A percentile compares a stretch with the other conserved stretches of the same genome.
Conservation (phyloP, 2,113 vertebrate species). For the Calyptomena viridis region DNA sequence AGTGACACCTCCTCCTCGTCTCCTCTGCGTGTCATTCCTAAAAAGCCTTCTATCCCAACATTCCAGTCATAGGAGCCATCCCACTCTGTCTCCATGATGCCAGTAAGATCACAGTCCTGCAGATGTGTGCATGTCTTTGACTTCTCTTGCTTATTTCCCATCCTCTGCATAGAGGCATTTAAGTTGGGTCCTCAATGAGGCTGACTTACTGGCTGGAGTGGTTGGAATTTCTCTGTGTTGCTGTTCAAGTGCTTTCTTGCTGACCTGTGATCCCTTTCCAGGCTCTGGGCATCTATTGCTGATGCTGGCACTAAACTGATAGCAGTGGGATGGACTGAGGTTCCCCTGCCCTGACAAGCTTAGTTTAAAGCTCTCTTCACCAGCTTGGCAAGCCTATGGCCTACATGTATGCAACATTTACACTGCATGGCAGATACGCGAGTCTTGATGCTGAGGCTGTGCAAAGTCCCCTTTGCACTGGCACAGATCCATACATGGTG, state of each 20-base stretch:
- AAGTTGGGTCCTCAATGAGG: background rate
- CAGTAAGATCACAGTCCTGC: background rate
- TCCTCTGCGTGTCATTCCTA: background rate
- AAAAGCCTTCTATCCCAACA: background rate
- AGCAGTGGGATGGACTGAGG: background rate
- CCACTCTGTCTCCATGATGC: background rate
- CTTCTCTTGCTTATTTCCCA: background rate
- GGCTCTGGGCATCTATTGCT: background rate
- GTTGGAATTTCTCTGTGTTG: background rate
- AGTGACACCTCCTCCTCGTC: fast-evolving
- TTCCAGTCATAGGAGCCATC: background rate
- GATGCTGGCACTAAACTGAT: background rate
- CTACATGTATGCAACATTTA: background rate
- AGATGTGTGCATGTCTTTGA: background rate
- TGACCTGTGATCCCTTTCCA: background rate
- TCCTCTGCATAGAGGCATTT: background rate
- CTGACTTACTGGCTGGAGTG: background rate
- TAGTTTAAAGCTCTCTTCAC: background rate
- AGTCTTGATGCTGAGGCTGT: background rate
- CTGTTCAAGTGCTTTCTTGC: background rate
- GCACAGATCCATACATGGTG: background rate
- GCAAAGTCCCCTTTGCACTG: background rate
- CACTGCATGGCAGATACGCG: background rate
- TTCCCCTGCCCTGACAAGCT: background rate
- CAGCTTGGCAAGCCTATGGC: background rate